Percentiles rank a stretch among this genome's conserved stretches.
phyloP scores from a whole-genome alignment of 92 coral and sea anemone species.

The Desmophyllum pertusum region DNA sequence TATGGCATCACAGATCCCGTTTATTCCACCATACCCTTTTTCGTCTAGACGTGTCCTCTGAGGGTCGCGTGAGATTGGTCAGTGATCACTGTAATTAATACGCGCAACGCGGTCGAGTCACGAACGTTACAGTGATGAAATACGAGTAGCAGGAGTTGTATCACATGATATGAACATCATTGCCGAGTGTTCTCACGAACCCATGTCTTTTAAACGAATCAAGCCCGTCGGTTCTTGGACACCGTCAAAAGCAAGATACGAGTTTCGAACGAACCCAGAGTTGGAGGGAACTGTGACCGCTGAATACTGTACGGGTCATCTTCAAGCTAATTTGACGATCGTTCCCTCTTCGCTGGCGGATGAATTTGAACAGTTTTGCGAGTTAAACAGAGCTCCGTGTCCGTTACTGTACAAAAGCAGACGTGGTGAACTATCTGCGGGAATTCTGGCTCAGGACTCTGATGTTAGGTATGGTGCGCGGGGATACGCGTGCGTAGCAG shows the following conservation, averaged over 20 bases:
- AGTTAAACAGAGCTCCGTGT: slow-evolving; percentile 47
- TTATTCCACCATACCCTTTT: too few relatives aligned
- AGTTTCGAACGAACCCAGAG: slow-evolving; percentile 36
- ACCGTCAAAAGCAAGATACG: slow-evolving; percentile 45
- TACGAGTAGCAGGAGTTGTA: too few relatives aligned
- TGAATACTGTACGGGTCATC: slow-evolving; percentile 38
- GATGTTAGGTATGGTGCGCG: slow-evolving; percentile 56
- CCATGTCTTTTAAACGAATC: not conserved
- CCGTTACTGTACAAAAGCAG: slow-evolving; percentile 41
- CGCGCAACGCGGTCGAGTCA: too few relatives aligned
- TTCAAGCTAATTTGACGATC: slow-evolving; percentile 47
- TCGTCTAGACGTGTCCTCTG: too few relatives aligned
- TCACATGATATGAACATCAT: too few relatives aligned
- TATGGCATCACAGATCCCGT: too few relatives aligned
- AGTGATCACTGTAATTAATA: too few relatives aligned
- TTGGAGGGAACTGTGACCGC: slow-evolving; percentile 18
- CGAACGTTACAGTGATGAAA: too few relatives aligned
- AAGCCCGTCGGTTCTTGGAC: slow-evolving; percentile 24
- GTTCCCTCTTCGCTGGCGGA: slow-evolving; percentile 40
- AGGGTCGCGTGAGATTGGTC: too few relatives aligned
- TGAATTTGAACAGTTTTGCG: slow-evolving; percentile 46
- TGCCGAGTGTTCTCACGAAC: too few relatives aligned
- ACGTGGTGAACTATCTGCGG: slow-evolving; percentile 40
- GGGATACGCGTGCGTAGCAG: too few relatives aligned
- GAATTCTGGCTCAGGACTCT: slow-evolving; percentile 28